These are phyloP conservation scores for Pimpla rufipes DNA, from an alignment of 2,888 invertebrate genomes.

Conservation along the genomic window DNA sequence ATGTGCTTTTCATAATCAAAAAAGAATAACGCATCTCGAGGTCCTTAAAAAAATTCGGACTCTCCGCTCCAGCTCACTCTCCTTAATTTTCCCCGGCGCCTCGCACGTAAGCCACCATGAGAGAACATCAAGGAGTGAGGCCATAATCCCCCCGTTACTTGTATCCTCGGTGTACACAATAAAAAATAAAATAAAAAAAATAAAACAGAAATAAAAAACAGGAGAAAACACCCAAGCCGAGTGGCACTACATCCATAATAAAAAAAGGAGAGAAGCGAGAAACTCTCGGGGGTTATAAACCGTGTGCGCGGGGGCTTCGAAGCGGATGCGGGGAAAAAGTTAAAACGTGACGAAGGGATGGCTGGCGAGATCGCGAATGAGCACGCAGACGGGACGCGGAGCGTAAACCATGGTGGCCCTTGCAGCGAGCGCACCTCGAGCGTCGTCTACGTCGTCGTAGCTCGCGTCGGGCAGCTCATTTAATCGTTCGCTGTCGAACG, in stretches of 20 bases:
- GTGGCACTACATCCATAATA: slow-evolving; percentile 31
- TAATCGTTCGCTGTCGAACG: slow-evolving; percentile 65
- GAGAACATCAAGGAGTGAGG: neutral
- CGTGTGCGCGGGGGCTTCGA: too few relatives aligned
- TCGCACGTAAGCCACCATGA: too few relatives aligned
- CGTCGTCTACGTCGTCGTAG: neutral
- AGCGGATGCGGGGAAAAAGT: slow-evolving; percentile 27
- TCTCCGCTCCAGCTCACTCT: too few relatives aligned
- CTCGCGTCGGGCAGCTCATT: slow-evolving; percentile 52
- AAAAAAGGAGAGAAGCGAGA: too few relatives aligned
- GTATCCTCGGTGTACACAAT: too few relatives aligned
- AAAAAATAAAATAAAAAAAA: neutral
- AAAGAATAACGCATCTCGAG: too few relatives aligned
- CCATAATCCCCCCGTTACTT: slow-evolving; percentile 28
- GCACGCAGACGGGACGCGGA: slow-evolving; percentile 40
- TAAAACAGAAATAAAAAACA: neutral
- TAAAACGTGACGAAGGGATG: slow-evolving; percentile 53
- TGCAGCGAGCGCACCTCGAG: slow-evolving; percentile 23
- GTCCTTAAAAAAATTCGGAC: too few relatives aligned
- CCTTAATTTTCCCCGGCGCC: too few relatives aligned
- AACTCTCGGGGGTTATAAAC: slow-evolving; percentile 37
- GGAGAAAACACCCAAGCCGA: neutral
- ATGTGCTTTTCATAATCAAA: too few relatives aligned
- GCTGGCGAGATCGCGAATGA: slow-evolving; percentile 53
- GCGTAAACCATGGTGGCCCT: slow-evolving; percentile 25